Evolutionary conservation across 2,888 invertebrate genomes (phyloP).

Genomic region (Macrosiphum euphorbiae): DNA sequence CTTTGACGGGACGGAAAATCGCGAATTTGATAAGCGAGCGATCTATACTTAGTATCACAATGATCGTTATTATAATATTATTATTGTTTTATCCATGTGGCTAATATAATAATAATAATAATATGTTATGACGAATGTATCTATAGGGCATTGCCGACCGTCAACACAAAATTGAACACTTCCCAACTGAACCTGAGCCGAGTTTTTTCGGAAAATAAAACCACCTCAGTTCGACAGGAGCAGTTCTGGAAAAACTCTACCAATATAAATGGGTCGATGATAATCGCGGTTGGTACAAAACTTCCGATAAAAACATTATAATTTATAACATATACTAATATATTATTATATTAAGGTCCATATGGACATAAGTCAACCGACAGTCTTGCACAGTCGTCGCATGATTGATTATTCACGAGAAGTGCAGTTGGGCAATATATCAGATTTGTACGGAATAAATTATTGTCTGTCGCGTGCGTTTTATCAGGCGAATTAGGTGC

Average conservation of each 20-base stretch:
- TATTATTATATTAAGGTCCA: not conserved
- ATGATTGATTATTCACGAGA: not conserved
- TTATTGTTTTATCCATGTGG: too few relatives aligned
- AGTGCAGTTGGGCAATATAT: not conserved
- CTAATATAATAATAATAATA: too few relatives aligned
- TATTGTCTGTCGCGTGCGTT: not conserved
- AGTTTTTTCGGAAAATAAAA: not conserved
- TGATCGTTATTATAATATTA: too few relatives aligned
- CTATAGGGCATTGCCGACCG: not conserved
- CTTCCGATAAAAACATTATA: not conserved
- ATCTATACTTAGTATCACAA: not conserved
- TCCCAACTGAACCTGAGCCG: not conserved
- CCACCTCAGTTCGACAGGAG: not conserved
- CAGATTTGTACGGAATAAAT: not conserved
- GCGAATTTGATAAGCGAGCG: not conserved
- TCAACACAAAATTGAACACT: not conserved
- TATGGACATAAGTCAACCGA: not conserved
- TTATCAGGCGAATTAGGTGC: not conserved
- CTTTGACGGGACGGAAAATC: not conserved
- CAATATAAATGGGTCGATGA: not conserved
- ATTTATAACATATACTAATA: not conserved
- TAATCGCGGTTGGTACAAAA: not conserved
- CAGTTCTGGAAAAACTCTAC: not conserved
- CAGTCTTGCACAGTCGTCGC: not conserved
- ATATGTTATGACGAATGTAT: not conserved